Base-by-base conservation (phyloP, 1,140 invertebrate genomes). In the Bombus sylvicola region DNA sequence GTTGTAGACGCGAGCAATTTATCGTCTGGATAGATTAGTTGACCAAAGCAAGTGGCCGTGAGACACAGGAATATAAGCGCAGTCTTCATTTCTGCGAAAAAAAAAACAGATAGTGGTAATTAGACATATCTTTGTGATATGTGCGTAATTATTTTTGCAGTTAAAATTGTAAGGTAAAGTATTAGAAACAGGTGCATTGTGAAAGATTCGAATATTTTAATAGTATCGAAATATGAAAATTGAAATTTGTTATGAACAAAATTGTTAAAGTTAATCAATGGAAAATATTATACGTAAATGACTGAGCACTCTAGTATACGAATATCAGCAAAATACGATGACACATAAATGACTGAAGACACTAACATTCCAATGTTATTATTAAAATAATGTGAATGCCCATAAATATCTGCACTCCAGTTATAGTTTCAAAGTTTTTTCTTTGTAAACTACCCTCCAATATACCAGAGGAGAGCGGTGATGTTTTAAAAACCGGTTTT, bases 11-110 rank as follows among this genome's bases (percentile, higher is more conserved):
- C n/a, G 28, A 83, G 76, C 53, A 91, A 79, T 31, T 90, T 89
- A 15, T 82, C 78, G 72, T 94, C 93, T 1, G 94, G 94, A 66
- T 91, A 94, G 59, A 93, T 53, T 31, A 94, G 31, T 76, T 94
- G 93, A 8, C 73, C 88, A 9, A 77, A 43, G 39, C 18, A 43
- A 34, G 75, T 59, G 12, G 80, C 83, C 81, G 86, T 8, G 13
- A 92, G 31, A 15, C 74, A 62, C 13, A 93, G n/a, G 8, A 93
- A 25, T 22, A 91, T 25, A 13, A 90, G 8, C 15, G 34, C 25
- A 3, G 62, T 22, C 53, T 8, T 13, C 81, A 83, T 83, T 47
- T 15, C 74, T 83, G n/a, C 0, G 34, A 73, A 12, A 34, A 34
- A 12, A 34, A 2, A 47, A 18, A 12, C 9, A 37, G 34, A 39